Evolutionary conservation across 2,113 vertebrate species (phyloP), one percentile per base, ranked within the genome.

Genomic region (Dendropsophus ebraccatus): DNA sequence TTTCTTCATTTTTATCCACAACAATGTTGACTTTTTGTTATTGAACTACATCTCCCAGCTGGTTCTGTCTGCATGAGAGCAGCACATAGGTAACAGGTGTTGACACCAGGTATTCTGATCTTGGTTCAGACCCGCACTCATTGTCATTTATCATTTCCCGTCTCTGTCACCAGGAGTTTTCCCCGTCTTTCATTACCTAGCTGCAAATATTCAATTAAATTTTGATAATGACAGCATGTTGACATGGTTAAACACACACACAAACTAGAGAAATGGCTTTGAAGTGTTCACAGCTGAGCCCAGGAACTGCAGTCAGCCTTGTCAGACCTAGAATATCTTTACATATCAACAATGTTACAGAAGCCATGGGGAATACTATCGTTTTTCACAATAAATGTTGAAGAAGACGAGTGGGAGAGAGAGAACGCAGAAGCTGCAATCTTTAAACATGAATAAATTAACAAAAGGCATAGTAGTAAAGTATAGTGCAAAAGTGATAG

Each of bases 221-320:
- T 72, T 80, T 86, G 84, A 86, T 80, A 86, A 86, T 86, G 84
- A 86, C 84, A 86, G 84, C 84, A 86, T 86, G 84, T 86, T 86
- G 84, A 86, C 84, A 86, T 86, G 84, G 76, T 86, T 86, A 86
- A 86, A 86, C 76, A 81, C 83, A 84, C 83, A 78, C 58, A 80
- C 62, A 73, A 80, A 62, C 50, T 72, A 67, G 65, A 72, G 65
- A 86, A 80, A 86, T 70, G n/a, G 50, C 84, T 80, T 80, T 86
- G 84, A 86, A 80, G 65, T 72, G 76, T 47, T 80, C 75, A 72
- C 84, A 86, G 84, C 76, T 86, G 84, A 86, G 84, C 75, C 84
- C 76, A 28, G 76, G 76, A 81, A 86, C 81, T 76, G 54, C 76
- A 86, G 76, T 86, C 76, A 86, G 84, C 76, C 84, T 86, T 86